Conservation (phyloP, 1,140 invertebrate species). For the Cherax quadricarinatus region DNA sequence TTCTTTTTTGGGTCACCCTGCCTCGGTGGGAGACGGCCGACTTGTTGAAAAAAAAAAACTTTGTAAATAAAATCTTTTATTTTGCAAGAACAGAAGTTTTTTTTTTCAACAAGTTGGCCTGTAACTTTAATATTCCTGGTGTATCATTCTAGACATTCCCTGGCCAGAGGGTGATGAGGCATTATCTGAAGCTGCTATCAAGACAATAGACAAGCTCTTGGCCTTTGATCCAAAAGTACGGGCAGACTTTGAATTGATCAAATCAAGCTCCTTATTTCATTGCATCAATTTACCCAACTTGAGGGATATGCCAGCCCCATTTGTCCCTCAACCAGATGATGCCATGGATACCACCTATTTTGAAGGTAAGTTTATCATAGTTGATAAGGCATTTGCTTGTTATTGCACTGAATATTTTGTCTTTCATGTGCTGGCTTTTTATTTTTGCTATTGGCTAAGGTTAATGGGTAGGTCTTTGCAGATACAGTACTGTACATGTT, state of each 20-base stretch:
- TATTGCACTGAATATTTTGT: too few relatives aligned
- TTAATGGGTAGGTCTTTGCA: too few relatives aligned
- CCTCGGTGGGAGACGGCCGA: too few relatives aligned
- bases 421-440: too few relatives aligned
- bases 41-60: too few relatives aligned
- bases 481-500: too few relatives aligned
- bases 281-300: slow-evolving; percentile 89
- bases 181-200: slow-evolving; percentile 83
- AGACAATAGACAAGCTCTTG: slow-evolving; percentile 87
- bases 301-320: slow-evolving; percentile 85
- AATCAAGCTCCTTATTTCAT: slow-evolving; percentile 83
- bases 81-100: too few relatives aligned
- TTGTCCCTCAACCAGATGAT: slow-evolving; percentile 92
- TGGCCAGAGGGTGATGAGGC: slow-evolving; percentile 93
- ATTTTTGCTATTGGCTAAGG: too few relatives aligned
- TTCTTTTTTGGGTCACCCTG: too few relatives aligned
- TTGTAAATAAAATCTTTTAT: too few relatives aligned
- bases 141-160: slow-evolving; percentile 83
- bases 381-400: too few relatives aligned
- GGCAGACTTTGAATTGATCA: slow-evolving; percentile 76
- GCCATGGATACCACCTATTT: slow-evolving; percentile 95
- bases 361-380: slow-evolving; percentile 81
- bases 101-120: too few relatives aligned
- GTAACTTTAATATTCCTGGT: neutral
- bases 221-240: slow-evolving; percentile 84